A percentile compares a stretch with the other conserved stretches of the same genome.
phyloP scores from a whole-genome alignment of 2,888 invertebrate species.

The Megaustenia siamemsis region DNA sequence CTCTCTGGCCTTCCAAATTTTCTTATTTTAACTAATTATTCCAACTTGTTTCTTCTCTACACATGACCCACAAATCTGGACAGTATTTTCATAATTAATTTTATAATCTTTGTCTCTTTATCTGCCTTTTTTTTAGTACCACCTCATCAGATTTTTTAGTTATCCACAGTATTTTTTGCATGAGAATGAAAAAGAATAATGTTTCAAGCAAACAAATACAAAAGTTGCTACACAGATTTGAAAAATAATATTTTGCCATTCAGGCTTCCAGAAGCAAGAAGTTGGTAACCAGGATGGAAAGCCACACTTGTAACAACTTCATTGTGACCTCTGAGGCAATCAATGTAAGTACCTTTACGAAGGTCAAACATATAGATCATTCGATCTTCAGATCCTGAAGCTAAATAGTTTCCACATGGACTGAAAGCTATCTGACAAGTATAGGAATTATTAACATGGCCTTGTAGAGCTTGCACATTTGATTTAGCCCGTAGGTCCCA shows the following conservation, averaged over 20 bases:
- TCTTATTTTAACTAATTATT: too few relatives aligned
- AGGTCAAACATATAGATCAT: conserved; percentile 79
- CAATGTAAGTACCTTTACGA: conserved; percentile 74
- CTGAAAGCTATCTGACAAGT: conserved; percentile 78
- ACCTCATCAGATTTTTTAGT: too few relatives aligned
- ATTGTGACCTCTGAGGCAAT: conserved; percentile 76
- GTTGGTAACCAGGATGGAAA: conserved; percentile 74
- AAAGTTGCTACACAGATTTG: conserved; percentile 41
- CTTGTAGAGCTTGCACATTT: conserved; percentile 76
- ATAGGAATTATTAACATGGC: conserved; percentile 76
- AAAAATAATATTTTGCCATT: conserved; percentile 65
- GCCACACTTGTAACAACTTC: conserved; percentile 78
- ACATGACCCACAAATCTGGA: too few relatives aligned
- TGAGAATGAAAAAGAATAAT: too few relatives aligned
- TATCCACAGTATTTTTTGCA: too few relatives aligned
- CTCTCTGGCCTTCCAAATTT: too few relatives aligned
- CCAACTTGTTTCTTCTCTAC: too few relatives aligned
- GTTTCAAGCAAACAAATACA: too few relatives aligned
- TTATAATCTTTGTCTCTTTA: too few relatives aligned
- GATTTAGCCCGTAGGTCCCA: conserved; percentile 79
- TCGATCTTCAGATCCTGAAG: conserved; percentile 79
- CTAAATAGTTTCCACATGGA: conserved; percentile 78
- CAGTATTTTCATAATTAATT: too few relatives aligned
- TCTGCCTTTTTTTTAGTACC: too few relatives aligned
- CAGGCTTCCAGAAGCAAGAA: conserved; percentile 63